A percentile compares a stretch with the other conserved stretches of the same genome.
phyloP scores from a whole-genome alignment of 2,888 invertebrate genomes.

The Muschampia plurimacula region DNA sequence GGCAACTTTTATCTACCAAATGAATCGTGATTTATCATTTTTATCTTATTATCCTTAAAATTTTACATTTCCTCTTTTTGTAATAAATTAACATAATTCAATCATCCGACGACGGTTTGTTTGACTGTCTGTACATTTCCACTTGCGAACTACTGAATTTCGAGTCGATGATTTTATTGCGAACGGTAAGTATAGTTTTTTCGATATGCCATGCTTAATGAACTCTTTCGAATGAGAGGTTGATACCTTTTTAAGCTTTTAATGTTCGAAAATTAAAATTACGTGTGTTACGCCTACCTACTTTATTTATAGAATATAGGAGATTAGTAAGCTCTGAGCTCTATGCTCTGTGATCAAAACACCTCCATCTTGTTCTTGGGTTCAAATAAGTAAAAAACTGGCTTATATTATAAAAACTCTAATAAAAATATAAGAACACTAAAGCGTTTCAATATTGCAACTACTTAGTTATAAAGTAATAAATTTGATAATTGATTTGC shows the following conservation, averaged over 20 bases:
- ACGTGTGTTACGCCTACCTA: neutral
- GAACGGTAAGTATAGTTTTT: slow-evolving; percentile 20
- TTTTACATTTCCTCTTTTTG: slow-evolving; percentile 39
- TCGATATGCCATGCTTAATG: slow-evolving; percentile 30
- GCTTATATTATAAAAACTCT: too few species aligned
- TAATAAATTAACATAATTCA: slow-evolving; percentile 41
- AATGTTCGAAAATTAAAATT: neutral
- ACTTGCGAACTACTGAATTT: slow-evolving; percentile 38
- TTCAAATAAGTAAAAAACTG: too few species aligned
- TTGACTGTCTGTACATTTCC: slow-evolving; percentile 36
- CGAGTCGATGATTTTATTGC: slow-evolving; percentile 37
- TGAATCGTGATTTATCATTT: slow-evolving; percentile 41
- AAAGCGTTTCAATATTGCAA: too few species aligned
- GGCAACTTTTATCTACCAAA: slow-evolving; percentile 40
- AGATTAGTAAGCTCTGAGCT: neutral
- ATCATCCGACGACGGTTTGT: slow-evolving; percentile 39
- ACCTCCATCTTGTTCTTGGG: too few species aligned
- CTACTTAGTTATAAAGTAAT: too few species aligned
- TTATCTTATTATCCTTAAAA: slow-evolving; percentile 41
- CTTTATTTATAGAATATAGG: too few species aligned
- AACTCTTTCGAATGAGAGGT: slow-evolving; percentile 16
- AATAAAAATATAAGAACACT: too few species aligned
- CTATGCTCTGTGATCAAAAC: too few species aligned
- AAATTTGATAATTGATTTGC: too few species aligned
- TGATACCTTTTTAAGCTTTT: slow-evolving; percentile 11